Evolutionary conservation across 2,888 invertebrate species (phyloP).

Genomic region (Oxyscelio sp.): DNA sequence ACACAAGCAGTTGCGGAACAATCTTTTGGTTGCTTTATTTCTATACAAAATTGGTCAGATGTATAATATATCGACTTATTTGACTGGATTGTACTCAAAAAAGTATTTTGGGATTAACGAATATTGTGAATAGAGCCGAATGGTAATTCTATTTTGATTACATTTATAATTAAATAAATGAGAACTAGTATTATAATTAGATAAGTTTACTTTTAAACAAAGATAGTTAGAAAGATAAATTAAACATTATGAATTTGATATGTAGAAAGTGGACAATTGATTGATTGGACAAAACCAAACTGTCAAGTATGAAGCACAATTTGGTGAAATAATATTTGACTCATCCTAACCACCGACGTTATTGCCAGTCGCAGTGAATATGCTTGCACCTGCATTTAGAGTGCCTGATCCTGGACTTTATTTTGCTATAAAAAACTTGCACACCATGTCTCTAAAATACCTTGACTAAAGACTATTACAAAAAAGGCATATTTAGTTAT

Average conservation of each 20-base stretch:
- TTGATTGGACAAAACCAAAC: too few relatives aligned
- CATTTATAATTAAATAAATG: too few relatives aligned
- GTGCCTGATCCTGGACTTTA: conserved; percentile 94
- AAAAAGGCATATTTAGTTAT: too few relatives aligned
- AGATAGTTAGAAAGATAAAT: too few relatives aligned
- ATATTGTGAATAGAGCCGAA: conserved; percentile 95
- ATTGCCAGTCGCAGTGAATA: conserved; percentile 90
- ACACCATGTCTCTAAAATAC: too few relatives aligned
- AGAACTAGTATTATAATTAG: too few relatives aligned
- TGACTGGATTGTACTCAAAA: conserved; percentile 97
- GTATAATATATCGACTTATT: conserved; percentile 98
- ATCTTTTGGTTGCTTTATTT: conserved; percentile 99
- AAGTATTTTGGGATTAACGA: conserved; percentile 99
- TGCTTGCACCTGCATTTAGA: conserved; percentile 90
- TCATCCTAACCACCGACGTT: conserved; percentile 95
- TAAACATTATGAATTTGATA: too few relatives aligned
- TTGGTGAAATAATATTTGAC: conserved; percentile 96
- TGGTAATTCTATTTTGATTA: too few relatives aligned
- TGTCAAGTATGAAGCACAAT: conserved; percentile 95
- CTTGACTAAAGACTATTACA: too few relatives aligned
- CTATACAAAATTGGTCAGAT: conserved; percentile 99
- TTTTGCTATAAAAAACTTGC: conserved; percentile 96
- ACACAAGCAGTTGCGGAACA: conserved; percentile 99
- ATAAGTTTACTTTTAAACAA: too few relatives aligned
- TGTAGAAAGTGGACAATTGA: too few relatives aligned